phyloP scores from a whole-genome alignment of 2,888 invertebrate species.

The Cantharis lateralis region DNA sequence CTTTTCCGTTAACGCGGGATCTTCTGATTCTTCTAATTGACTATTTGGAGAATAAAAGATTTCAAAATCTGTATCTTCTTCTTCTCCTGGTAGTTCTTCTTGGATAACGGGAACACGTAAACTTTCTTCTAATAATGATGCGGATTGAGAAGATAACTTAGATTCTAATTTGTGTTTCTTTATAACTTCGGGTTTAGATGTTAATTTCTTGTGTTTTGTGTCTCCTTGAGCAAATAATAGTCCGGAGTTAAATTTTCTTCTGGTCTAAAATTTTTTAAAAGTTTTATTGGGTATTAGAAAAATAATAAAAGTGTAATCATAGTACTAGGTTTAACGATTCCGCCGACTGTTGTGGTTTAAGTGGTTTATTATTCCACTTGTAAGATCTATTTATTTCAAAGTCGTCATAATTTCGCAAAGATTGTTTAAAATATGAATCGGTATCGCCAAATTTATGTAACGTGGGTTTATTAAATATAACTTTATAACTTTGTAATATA shows the following conservation, averaged over 20 bases:
- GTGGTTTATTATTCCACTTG: constrained; percentile 2
- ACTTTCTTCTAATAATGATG: background rate
- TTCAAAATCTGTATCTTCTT: constrained; percentile 34
- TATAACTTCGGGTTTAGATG: background rate
- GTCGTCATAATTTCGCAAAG: constrained; percentile 48
- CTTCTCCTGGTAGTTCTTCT: constrained; percentile 27
- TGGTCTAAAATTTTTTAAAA: background rate
- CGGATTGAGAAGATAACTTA: background rate
- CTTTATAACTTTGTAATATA: constrained; percentile 36
- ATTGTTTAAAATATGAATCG: constrained; percentile 47
- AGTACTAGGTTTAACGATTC: constrained; percentile 9
- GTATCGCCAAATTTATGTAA: constrained; percentile 45
- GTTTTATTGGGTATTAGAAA: background rate
- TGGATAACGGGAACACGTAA: background rate
- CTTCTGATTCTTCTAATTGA: constrained; percentile 27
- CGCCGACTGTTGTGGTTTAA: background rate
- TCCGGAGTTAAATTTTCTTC: background rate
- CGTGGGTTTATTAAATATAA: constrained; percentile 32
- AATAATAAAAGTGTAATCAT: background rate
- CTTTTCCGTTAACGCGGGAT: background rate
- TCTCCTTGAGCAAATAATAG: constrained; percentile 6
- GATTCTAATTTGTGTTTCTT: background rate
- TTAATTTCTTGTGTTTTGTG: background rate
- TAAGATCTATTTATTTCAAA: constrained; percentile 40
- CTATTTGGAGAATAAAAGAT: constrained; percentile 42